A percentile compares a stretch with the other conserved stretches of the same genome.
Evolutionary conservation across 2,888 invertebrate species (phyloP).

Genomic region (Dasypogon diadema): DNA sequence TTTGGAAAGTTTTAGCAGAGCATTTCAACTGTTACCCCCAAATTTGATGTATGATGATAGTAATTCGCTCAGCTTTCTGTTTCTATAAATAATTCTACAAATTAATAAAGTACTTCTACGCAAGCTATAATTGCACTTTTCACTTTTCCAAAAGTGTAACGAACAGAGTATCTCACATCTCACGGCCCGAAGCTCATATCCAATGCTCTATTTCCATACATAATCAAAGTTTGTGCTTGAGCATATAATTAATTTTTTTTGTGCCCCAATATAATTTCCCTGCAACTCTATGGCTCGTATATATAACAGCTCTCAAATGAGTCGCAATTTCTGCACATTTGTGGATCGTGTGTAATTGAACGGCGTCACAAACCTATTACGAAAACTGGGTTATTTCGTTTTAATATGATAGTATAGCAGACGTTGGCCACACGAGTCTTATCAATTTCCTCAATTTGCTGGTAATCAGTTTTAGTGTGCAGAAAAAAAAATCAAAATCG

Average conservation of each 20-base stretch:
- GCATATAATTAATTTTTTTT: slow-evolving; percentile 18
- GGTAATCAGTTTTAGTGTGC: slow-evolving; percentile 1
- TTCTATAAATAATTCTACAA: no score
- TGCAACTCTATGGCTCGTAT: neutral
- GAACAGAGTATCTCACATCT: no score
- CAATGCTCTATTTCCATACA: slow-evolving; percentile 26
- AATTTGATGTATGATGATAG: no score
- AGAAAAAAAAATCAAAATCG: slow-evolving; percentile 19
- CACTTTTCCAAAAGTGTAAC: no score
- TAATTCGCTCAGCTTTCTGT: no score
- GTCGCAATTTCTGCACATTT: slow-evolving; percentile 35
- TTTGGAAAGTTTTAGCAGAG: no score
- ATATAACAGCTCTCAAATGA: slow-evolving; percentile 6
- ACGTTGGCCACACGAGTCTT: slow-evolving; percentile 25
- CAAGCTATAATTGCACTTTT: no score
- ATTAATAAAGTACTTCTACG: no score
- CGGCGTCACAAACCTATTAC: slow-evolving; percentile 28
- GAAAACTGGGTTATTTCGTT: slow-evolving; percentile 36
- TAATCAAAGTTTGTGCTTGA: slow-evolving; percentile 17
- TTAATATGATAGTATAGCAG: slow-evolving; percentile 17
- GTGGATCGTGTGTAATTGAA: slow-evolving; percentile 14
- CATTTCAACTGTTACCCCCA: no score
- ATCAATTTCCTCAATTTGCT: slow-evolving; percentile 38
- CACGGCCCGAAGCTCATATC: no score
- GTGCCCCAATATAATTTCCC: slow-evolving; percentile 16